Conservation (phyloP, 1,140 invertebrate genomes). For the Brachionus manjavacas region DNA sequence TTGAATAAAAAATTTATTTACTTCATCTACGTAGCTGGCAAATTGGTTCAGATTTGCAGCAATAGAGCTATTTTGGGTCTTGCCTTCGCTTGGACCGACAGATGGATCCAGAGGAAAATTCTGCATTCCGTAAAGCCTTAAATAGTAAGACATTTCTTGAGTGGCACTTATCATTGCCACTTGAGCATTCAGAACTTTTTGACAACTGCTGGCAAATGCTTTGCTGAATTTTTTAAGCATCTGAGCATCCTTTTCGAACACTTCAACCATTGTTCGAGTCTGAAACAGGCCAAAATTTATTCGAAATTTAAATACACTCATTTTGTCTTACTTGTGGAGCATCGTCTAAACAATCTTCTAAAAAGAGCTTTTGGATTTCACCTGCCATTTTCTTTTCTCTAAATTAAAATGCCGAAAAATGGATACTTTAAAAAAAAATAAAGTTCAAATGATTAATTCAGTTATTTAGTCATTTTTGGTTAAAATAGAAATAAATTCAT, state of each 20-base stretch:
- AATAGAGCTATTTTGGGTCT: background rate
- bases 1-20: background rate
- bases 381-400: background rate
- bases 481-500: background rate
- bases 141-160: slow-evolving; percentile 27
- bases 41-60: background rate
- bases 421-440: background rate
- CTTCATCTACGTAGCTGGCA: slow-evolving; percentile 17
- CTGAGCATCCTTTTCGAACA: slow-evolving; percentile 7
- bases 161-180: slow-evolving; percentile 26
- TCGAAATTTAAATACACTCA: background rate
- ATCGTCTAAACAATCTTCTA: slow-evolving; percentile 6
- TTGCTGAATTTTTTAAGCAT: slow-evolving; percentile 32
- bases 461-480: background rate
- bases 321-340: background rate
- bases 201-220: slow-evolving; percentile 21
- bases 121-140: slow-evolving; percentile 30
- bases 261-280: background rate
- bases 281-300: background rate
- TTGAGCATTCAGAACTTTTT: slow-evolving; percentile 23
- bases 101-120: slow-evolving; percentile 22
- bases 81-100: background rate
- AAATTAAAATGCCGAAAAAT: background rate
- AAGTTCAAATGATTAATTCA: background rate
- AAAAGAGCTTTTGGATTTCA: slow-evolving; percentile 2